phyloP scores from a whole-genome alignment of 2,888 invertebrate species.

The Alsophila aescularia region DNA sequence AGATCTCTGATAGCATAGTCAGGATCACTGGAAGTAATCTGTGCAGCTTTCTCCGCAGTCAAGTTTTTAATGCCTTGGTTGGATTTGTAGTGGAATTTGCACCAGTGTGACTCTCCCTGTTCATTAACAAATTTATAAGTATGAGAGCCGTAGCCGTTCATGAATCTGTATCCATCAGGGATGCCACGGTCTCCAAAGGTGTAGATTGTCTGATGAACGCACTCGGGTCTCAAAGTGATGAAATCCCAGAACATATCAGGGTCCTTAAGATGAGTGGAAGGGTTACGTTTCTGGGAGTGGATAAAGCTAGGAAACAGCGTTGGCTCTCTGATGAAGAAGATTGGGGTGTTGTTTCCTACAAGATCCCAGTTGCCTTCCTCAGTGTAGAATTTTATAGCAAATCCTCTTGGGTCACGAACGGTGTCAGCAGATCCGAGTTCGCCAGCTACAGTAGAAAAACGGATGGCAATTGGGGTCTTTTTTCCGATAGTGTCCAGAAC shows the following conservation, averaged over 20 bases:
- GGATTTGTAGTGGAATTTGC: constrained; percentile 98
- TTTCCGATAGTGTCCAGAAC: constrained; percentile 91
- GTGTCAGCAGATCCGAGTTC: constrained; percentile 97
- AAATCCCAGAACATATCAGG: constrained; percentile 99
- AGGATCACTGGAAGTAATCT: constrained; percentile 90
- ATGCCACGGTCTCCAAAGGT: constrained; percentile 96
- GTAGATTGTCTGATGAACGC: constrained; percentile 92
- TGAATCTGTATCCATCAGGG: constrained; percentile 95
- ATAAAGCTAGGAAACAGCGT: constrained; percentile 96
- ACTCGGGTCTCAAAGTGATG: constrained; percentile 93
- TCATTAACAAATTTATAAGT: constrained; percentile 95
- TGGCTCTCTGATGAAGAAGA: constrained; percentile 97
- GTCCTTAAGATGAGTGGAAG: constrained; percentile 95
- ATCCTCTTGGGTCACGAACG: constrained; percentile 95
- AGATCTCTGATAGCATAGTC: constrained; percentile 96
- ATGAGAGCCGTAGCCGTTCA: constrained; percentile 98
- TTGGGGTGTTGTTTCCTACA: constrained; percentile 96
- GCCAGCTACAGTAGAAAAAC: constrained; percentile 95
- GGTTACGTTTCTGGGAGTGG: constrained; percentile 98
- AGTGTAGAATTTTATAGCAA: constrained; percentile 97
- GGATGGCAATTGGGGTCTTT: constrained; percentile 90
- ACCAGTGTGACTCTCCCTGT: constrained; percentile 89
- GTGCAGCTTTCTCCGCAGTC: constrained; percentile 86
- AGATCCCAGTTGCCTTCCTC: constrained; percentile 97
- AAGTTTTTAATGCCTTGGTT: constrained; percentile 95